phyloP scores from a whole-genome alignment of 1,140 invertebrate species.

The Aphelinus certus region DNA sequence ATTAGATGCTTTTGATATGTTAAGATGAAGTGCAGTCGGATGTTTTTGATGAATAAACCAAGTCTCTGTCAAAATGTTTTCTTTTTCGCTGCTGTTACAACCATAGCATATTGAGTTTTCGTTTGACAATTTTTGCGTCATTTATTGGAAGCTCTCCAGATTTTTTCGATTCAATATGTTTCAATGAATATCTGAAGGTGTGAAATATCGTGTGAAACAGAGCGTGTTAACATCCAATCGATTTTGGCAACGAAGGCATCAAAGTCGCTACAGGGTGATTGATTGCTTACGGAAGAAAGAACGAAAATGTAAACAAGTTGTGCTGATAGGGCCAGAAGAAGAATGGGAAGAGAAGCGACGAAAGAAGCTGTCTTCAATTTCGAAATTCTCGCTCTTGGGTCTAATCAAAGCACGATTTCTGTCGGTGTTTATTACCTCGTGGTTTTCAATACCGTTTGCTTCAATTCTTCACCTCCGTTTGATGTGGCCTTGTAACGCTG shows the following conservation, averaged over 20 bases:
- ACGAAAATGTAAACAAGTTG: conserved; percentile 4
- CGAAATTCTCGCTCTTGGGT: not conserved
- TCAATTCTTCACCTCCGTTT: not conserved
- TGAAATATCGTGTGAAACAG: not conserved
- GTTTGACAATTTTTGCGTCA: too few species aligned
- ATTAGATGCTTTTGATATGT: too few species aligned
- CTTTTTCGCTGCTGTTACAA: too few species aligned
- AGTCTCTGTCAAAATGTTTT: too few species aligned
- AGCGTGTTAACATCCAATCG: not conserved
- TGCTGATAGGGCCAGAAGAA: not conserved
- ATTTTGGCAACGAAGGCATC: conserved; percentile 13
- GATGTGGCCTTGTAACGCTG: not conserved
- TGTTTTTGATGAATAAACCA: too few species aligned
- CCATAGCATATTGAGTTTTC: too few species aligned
- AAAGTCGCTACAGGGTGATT: conserved; percentile 4
- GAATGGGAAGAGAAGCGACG: not conserved
- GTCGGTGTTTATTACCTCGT: not conserved
- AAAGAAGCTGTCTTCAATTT: not conserved
- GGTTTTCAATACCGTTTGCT: not conserved
- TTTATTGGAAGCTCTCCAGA: too few species aligned
- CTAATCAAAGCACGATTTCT: too few species aligned
- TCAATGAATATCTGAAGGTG: not conserved
- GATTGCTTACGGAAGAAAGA: conserved; percentile 3
- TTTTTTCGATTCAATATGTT: not conserved
- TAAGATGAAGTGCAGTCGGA: too few species aligned